Percentiles rank a stretch among this genome's conserved stretches.
Conservation (phyloP, 1,140 invertebrate genomes). For the Thalassaphorura encarpata region DNA sequence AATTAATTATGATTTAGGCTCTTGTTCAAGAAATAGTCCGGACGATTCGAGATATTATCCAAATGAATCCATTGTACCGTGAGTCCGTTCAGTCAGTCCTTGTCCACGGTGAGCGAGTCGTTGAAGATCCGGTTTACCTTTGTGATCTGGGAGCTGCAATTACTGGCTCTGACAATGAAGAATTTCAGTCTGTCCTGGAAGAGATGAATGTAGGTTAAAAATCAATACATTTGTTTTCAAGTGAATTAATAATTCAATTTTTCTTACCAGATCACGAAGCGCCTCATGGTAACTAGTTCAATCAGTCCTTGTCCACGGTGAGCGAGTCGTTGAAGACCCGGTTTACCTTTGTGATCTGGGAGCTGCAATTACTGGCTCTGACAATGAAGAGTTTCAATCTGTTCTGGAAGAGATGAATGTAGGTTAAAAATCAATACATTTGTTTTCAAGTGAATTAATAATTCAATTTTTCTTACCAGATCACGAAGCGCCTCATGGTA, state of each 20-base stretch:
- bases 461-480: slow-evolving; percentile 49
- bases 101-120: slow-evolving; percentile 48
- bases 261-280: too few relatives aligned
- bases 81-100: slow-evolving; percentile 47
- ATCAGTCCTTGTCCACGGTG: slow-evolving; percentile 50
- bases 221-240: not conserved
- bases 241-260: too few relatives aligned
- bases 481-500: slow-evolving; percentile 79
- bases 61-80: slow-evolving; percentile 87
- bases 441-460: too few relatives aligned
- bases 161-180: slow-evolving; percentile 80
- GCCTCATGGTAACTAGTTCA: slow-evolving; percentile 41
- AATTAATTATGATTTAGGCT: slow-evolving; percentile 48
- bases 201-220: slow-evolving; percentile 72
- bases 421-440: too few relatives aligned
- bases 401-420: slow-evolving; percentile 94
- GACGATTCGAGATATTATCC: slow-evolving; percentile 93
- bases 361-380: slow-evolving; percentile 86
- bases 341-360: slow-evolving; percentile 94
- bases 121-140: slow-evolving; percentile 96
- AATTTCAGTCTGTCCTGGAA: slow-evolving; percentile 89
- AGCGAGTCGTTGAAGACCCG: slow-evolving; percentile 78
- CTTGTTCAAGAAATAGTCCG: slow-evolving; percentile 95
- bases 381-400: slow-evolving; percentile 81
- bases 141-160: slow-evolving; percentile 93